Conservation (phyloP, 2,797 vertebrate genomes). For the Phrynocephalus forsythii region DNA sequence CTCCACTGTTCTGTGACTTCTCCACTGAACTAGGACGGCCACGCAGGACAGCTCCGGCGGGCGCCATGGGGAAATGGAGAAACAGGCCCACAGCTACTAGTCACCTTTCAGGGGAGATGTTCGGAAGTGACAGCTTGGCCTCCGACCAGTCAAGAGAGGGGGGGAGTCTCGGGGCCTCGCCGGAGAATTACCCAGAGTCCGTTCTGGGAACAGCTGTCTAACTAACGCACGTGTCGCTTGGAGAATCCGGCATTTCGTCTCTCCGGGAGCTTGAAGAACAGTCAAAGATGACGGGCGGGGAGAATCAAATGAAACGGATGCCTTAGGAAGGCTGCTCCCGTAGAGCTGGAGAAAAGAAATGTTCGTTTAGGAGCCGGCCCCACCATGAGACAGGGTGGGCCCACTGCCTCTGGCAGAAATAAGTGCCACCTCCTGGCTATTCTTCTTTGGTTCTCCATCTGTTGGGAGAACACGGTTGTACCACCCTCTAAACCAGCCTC, state of each 20-base stretch:
- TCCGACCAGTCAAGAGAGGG: not conserved
- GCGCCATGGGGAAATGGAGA: constrained; percentile 26
- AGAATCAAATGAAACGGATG: not conserved
- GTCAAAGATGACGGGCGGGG: not conserved
- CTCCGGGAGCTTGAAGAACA: not conserved
- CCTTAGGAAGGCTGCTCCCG: not conserved
- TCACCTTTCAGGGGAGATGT: constrained; percentile 44
- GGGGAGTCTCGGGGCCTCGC: not conserved
- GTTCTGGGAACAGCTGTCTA: not conserved
- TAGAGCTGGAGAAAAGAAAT: too few species aligned
- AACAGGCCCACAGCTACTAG: constrained; percentile 18
- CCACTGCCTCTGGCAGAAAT: too few species aligned
- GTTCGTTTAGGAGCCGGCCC: too few species aligned
- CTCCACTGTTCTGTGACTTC: constrained; percentile 54
- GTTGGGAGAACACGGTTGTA: too few species aligned
- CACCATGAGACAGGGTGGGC: too few species aligned
- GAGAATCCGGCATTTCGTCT: too few species aligned
- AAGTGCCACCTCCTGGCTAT: too few species aligned
- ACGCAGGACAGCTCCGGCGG: constrained; percentile 24
- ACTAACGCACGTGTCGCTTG: not conserved
- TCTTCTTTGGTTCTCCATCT: too few species aligned
- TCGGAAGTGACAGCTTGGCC: constrained; percentile 13
- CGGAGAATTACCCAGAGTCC: not conserved
- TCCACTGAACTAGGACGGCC: constrained; percentile 51
- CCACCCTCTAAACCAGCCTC: too few species aligned